Evolutionary conservation across 2,888 invertebrate species (phyloP), one percentile per base, ranked within the genome.

Genomic region (Ametastegia equiseti): DNA sequence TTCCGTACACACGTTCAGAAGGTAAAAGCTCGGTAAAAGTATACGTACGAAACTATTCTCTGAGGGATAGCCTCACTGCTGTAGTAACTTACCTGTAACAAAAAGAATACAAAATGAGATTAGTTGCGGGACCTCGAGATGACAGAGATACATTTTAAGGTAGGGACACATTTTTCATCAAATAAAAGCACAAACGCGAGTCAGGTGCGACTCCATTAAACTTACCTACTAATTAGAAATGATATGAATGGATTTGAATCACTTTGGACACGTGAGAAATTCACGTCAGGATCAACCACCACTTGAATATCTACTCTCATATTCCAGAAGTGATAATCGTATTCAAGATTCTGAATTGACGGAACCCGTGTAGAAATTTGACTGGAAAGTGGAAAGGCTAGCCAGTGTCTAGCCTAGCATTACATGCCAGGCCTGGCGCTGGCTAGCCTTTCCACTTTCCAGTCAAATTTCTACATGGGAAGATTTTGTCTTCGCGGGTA

Each of bases 41-140:
- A 42, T 60, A 45, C 47, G 15, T 60, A 45, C 47, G 15, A n/a
- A 60, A 60, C 42, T 63, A 78, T 67, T 80, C 83, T 78, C 82
- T 50, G 47, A 15, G 42, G 82, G 79, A 77, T 79, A 77, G 80
- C n/a, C n/a, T 83, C 75, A 82, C 9, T 45, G 78, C 78, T 39
- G 42, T 65, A n/a, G n/a, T n/a, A 84, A 86, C 86, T 86, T 85
- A 86, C 86, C 86, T 86, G 82, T 19, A 86, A 85, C 86, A 86
- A 81, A 84, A 85, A 85, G n/a, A n/a, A 65, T 83, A 77, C 81
- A 83, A 80, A 36, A 75, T 36, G 9, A 3, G 19, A 36, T 75
- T 54, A 75, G 30, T 23, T 54, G n/a, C n/a, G 30, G 23, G 30
- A n/a, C 13, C 45, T n/a, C n/a, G 27, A 47, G 27, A 71, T 45